phyloP scores from a whole-genome alignment of 2,797 vertebrate genomes.

The Pipistrellus pipistrellus region DNA sequence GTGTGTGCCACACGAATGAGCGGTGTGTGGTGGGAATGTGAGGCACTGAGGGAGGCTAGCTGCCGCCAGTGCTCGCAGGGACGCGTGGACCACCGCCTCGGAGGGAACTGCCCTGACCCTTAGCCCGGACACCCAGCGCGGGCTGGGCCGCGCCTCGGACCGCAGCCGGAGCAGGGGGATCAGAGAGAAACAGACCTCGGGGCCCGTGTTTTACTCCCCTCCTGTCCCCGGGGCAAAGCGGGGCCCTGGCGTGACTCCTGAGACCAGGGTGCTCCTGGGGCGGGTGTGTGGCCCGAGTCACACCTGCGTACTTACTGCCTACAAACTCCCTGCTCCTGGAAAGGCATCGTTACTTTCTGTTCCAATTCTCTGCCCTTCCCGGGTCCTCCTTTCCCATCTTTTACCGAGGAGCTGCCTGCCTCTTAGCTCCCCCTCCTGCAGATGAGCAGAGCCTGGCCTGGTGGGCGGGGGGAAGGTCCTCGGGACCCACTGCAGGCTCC shows the following conservation, averaged over 20 bases:
- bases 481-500: neutral
- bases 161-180: neutral
- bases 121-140: neutral
- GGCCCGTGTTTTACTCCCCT: neutral
- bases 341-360: neutral
- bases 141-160: neutral
- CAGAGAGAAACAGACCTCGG: neutral
- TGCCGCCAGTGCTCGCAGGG: slow-evolving; percentile 17
- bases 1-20: neutral
- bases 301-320: neutral
- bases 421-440: neutral
- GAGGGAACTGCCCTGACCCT: neutral
- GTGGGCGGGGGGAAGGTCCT: neutral
- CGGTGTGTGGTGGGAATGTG: neutral
- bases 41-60: slow-evolving; percentile 23
- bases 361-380: neutral
- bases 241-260: neutral
- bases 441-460: neutral
- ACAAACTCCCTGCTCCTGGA: neutral
- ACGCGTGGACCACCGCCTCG: neutral
- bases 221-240: neutral
- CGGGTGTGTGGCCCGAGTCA: neutral
- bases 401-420: neutral
- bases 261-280: too few relatives aligned
- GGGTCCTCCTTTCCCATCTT: neutral